These are phyloP conservation scores for Poecilia latipinna DNA, from an alignment of 2,113 vertebrate species.

Conservation along the genomic window DNA sequence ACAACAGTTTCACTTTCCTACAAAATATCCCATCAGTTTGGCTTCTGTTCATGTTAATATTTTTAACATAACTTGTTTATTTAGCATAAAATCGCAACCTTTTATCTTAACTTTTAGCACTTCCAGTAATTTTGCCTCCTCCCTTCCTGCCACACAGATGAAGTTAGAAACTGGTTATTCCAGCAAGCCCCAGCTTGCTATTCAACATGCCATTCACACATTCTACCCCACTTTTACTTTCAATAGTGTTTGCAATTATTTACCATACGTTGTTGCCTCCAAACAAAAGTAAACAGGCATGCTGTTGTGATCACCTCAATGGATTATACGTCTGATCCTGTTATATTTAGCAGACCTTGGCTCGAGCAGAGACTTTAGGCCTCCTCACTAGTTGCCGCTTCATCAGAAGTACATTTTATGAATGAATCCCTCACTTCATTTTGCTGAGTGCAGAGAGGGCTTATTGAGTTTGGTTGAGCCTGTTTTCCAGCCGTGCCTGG, in stretches of 20 bases:
- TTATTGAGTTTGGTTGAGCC: slow-evolving; percentile 53
- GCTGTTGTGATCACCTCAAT: slow-evolving; percentile 35
- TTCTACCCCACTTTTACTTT: slow-evolving; percentile 5
- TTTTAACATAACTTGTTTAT: not conserved
- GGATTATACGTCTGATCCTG: slow-evolving; percentile 52
- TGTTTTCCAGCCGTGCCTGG: slow-evolving; percentile 38
- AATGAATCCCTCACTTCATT: slow-evolving; percentile 39
- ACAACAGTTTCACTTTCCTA: not conserved
- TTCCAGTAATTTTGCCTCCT: slow-evolving; percentile 1
- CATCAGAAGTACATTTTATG: slow-evolving; percentile 28
- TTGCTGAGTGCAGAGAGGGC: slow-evolving; percentile 38
- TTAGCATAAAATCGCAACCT: not conserved
- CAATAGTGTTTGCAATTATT: not conserved
- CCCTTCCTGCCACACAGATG: not conserved
- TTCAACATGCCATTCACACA: slow-evolving; percentile 1
- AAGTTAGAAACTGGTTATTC: slow-evolving; percentile 25
- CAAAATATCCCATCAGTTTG: not conserved
- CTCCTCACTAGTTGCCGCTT: slow-evolving; percentile 15
- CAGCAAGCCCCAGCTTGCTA: slow-evolving; percentile 13
- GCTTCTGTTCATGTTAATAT: not conserved
- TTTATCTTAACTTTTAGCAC: slow-evolving; percentile 7
- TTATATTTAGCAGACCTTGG: slow-evolving; percentile 68
- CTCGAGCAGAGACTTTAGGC: slow-evolving; percentile 25
- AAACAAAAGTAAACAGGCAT: slow-evolving; percentile 8
- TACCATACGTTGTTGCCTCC: slow-evolving; percentile 11